These are phyloP conservation scores for Sisyra terminalis DNA, from an alignment of 2,888 invertebrate genomes.

Conservation along the genomic window DNA sequence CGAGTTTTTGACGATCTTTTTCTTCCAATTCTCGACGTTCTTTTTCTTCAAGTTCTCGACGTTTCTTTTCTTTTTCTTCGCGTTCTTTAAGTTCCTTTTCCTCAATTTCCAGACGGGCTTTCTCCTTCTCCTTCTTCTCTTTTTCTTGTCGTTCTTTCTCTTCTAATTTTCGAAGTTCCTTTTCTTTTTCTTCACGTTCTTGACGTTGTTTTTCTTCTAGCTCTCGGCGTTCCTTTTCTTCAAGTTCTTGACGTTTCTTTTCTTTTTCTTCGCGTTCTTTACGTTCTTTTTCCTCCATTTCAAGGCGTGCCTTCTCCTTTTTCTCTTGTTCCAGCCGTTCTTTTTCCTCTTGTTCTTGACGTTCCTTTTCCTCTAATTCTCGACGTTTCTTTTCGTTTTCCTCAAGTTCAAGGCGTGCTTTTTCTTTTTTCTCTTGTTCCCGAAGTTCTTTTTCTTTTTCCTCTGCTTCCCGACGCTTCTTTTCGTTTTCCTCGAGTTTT, in stretches of 20 bases:
- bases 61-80: slow-evolving; percentile 13
- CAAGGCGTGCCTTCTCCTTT: slow-evolving; percentile 1
- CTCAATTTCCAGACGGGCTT: slow-evolving; percentile 3
- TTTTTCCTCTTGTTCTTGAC: slow-evolving; percentile 10
- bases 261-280: slow-evolving; percentile 11
- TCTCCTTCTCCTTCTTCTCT: slow-evolving; percentile 4
- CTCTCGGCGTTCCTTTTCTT: slow-evolving; percentile 15
- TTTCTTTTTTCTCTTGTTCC: slow-evolving; percentile 12
- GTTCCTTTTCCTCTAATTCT: slow-evolving; percentile 9
- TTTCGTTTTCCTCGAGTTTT: slow-evolving; percentile 8
- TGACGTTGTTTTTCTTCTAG: slow-evolving; percentile 10
- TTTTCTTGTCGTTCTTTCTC: slow-evolving; percentile 10
- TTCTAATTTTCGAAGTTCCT: slow-evolving; percentile 4
- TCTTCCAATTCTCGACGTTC: slow-evolving; percentile 12
- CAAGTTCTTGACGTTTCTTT: slow-evolving; percentile 16
- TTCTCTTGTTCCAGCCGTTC: slow-evolving; percentile 6
- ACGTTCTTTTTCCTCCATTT: slow-evolving; percentile 2
- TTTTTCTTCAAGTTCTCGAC: slow-evolving; percentile 17
- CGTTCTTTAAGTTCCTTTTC: slow-evolving; percentile 10
- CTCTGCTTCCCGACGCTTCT: slow-evolving; percentile 10
- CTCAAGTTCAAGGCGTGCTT: background rate
- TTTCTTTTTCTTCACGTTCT: slow-evolving; percentile 9
- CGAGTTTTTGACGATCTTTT: slow-evolving; percentile 9
- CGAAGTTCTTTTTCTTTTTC: slow-evolving; percentile 12
- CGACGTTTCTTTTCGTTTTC: slow-evolving; percentile 9